Conservation (phyloP, 1,140 invertebrate species). For the Metopolophium dirhodum region DNA sequence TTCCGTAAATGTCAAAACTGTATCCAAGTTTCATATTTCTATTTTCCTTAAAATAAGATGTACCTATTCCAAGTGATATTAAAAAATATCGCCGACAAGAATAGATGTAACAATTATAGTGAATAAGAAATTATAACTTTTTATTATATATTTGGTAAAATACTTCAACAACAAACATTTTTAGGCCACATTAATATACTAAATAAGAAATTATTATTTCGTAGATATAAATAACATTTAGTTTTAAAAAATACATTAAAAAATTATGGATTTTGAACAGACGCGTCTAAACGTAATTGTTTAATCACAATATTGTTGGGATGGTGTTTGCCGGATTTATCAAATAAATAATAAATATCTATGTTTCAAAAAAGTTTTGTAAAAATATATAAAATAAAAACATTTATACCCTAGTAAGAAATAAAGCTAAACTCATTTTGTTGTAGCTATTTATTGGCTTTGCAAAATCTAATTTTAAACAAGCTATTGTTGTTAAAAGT, state of each 20-base stretch:
- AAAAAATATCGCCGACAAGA: too few species aligned
- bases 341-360: not conserved
- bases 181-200: too few species aligned
- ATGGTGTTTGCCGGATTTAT: not conserved
- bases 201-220: not conserved
- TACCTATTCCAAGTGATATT: not conserved
- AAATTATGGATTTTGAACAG: not conserved
- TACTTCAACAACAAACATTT: too few species aligned
- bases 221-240: not conserved
- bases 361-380: not conserved
- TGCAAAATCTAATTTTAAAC: not conserved
- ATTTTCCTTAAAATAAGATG: not conserved
- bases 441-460: not conserved
- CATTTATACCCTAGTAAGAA: not conserved
- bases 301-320: not conserved
- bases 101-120: too few species aligned
- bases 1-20: not conserved
- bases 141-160: too few species aligned
- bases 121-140: too few species aligned
- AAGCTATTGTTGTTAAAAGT: conserved; percentile 11
- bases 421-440: not conserved
- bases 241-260: not conserved
- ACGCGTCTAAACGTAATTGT: not conserved
- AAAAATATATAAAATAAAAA: not conserved
- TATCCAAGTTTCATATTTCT: not conserved